phyloP scores from a whole-genome alignment of 2,797 vertebrate genomes.

The Urophycis tenuis region DNA sequence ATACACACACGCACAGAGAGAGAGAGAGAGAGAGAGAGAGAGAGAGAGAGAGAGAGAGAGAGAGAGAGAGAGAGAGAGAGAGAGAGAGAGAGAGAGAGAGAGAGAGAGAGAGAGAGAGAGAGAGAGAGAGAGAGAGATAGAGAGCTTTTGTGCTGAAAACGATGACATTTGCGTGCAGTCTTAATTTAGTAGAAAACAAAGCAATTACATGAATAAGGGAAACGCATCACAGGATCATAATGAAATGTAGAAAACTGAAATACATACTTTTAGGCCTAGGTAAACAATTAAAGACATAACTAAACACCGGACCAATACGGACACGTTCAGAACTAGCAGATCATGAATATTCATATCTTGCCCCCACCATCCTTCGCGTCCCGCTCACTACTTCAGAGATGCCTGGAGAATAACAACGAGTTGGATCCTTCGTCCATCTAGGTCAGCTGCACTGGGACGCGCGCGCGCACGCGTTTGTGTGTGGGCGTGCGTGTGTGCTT shows the following conservation, averaged over 20 bases:
- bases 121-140: too few species aligned
- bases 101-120: too few species aligned
- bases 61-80: too few species aligned
- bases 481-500: background rate
- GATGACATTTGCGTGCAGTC: too few species aligned
- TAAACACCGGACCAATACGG: background rate
- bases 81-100: too few species aligned
- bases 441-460: conserved; percentile 51
- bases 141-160: background rate
- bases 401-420: conserved; percentile 66
- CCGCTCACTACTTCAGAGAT: conserved; percentile 44
- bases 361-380: background rate
- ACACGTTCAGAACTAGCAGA: background rate
- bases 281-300: background rate
- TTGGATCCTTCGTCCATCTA: conserved; percentile 60
- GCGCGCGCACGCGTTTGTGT: conserved; percentile 15
- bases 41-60: too few species aligned
- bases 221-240: background rate
- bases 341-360: background rate
- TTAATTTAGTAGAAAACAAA: too few species aligned
- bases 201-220: too few species aligned
- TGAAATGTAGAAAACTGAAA: background rate
- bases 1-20: too few species aligned
- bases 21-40: too few species aligned
- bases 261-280: background rate